Conservation (phyloP, 2,113 vertebrate species). For the Sapayoa aenigma region DNA sequence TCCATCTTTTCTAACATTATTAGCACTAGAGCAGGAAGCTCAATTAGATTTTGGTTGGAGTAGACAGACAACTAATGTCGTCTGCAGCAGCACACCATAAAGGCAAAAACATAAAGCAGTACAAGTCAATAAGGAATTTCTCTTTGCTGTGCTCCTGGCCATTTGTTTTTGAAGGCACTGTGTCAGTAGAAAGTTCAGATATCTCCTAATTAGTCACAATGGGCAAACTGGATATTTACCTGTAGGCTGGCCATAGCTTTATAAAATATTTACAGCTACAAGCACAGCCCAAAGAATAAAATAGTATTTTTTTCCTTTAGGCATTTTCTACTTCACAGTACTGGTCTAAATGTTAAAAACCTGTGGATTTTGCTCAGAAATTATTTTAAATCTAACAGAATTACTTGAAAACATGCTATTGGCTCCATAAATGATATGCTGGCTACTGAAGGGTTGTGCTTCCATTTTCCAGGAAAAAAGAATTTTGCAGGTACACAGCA, state of each 20-base stretch:
- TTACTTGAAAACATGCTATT: neutral
- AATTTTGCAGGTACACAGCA: neutral
- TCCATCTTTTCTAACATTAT: neutral
- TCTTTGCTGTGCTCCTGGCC: neutral
- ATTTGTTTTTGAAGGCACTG: neutral
- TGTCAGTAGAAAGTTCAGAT: neutral
- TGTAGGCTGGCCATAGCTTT: neutral
- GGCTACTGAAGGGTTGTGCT: neutral
- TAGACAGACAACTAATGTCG: neutral
- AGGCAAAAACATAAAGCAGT: neutral
- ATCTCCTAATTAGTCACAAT: slow-evolving; percentile 32
- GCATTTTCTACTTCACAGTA: neutral
- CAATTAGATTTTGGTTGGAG: neutral
- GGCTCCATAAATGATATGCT: neutral
- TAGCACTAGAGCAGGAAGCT: neutral
- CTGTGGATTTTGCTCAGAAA: neutral
- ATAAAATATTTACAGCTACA: slow-evolving; percentile 35
- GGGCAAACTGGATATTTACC: slow-evolving; percentile 3
- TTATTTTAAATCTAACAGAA: neutral
- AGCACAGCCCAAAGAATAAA: neutral
- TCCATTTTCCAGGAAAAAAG: neutral
- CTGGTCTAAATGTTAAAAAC: neutral
- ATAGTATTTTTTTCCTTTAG: neutral
- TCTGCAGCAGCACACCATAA: neutral
- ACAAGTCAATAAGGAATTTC: neutral